Evolutionary conservation across 2,113 vertebrate species (phyloP).

Genomic region (Dipodomys stephensi): DNA sequence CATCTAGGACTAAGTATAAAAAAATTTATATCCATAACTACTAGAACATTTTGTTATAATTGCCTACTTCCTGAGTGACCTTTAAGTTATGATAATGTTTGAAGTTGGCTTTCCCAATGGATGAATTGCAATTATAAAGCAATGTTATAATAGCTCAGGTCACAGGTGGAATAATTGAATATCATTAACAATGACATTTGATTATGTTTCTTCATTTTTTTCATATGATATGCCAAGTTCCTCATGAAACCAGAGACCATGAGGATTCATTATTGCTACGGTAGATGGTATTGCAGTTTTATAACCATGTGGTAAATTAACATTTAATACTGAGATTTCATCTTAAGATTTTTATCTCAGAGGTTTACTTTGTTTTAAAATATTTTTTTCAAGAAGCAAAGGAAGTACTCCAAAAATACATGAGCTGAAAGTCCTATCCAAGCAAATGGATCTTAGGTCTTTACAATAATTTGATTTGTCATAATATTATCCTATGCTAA

Average conservation of each 20-base stretch:
- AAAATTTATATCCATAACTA: constrained; percentile 72
- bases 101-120: constrained; percentile 78
- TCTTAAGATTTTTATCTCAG: constrained; percentile 20
- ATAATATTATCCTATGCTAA: constrained; percentile 32
- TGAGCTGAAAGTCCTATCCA: constrained; percentile 4
- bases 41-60: constrained; percentile 75
- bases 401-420: not conserved
- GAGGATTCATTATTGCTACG: constrained; percentile 56
- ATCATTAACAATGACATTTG: constrained; percentile 78
- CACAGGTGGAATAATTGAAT: constrained; percentile 77
- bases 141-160: constrained; percentile 67
- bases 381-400: constrained; percentile 43
- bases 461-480: constrained; percentile 32
- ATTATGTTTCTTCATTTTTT: constrained; percentile 76
- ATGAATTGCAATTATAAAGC: constrained; percentile 70
- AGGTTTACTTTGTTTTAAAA: constrained; percentile 55
- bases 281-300: constrained; percentile 63
- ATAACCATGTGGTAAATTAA: constrained; percentile 61
- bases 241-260: constrained; percentile 65
- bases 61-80: constrained; percentile 73
- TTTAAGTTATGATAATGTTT: constrained; percentile 77
- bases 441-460: constrained; percentile 19
- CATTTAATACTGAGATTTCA: constrained; percentile 59
- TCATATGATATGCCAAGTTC: constrained; percentile 57
- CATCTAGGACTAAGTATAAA: constrained; percentile 42